Evolutionary conservation across 2,888 invertebrate genomes (phyloP).

Genomic region (Hydrotaea cyrtoneurina): DNA sequence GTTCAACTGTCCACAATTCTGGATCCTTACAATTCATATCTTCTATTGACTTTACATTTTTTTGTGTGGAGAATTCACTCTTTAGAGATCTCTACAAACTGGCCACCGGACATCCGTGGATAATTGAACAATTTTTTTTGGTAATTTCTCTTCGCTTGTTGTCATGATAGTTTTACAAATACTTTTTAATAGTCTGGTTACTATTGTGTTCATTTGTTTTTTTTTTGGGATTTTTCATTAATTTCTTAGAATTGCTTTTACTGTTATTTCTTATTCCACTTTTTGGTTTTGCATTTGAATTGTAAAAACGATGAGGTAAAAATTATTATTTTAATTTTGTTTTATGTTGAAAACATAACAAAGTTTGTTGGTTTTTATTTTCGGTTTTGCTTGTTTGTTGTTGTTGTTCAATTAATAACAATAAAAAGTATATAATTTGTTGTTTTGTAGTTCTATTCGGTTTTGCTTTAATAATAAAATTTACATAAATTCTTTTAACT

Average conservation of each 20-base stretch:
- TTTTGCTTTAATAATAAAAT: conserved; percentile 50
- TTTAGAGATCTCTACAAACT: background rate
- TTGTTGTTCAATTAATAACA: conserved; percentile 54
- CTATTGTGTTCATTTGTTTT: too few relatives aligned
- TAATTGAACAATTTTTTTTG: background rate
- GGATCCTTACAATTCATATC: background rate
- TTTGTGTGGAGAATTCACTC: background rate
- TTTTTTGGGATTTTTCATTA: conserved; percentile 34
- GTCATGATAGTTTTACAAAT: conserved; percentile 26
- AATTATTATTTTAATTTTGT: conserved; percentile 51
- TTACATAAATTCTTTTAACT: conserved; percentile 51
- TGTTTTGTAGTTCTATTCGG: conserved; percentile 3
- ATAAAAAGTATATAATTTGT: conserved; percentile 47
- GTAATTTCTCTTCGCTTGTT: background rate
- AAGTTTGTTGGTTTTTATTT: conserved; percentile 28
- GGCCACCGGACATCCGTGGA: background rate
- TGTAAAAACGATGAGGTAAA: conserved; percentile 67
- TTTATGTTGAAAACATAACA: conserved; percentile 56
- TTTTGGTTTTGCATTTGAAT: conserved; percentile 62
- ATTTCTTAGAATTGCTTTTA: conserved; percentile 46
- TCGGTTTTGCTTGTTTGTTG: background rate
- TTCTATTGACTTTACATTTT: too few relatives aligned
- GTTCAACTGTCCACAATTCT: background rate
- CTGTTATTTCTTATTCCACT: conserved; percentile 35
- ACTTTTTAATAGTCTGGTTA: conserved; percentile 50